Evolutionary conservation across 2,113 vertebrate species (phyloP), one percentile per base, ranked within the genome.

Genomic region (Bolborhynchus lineola): DNA sequence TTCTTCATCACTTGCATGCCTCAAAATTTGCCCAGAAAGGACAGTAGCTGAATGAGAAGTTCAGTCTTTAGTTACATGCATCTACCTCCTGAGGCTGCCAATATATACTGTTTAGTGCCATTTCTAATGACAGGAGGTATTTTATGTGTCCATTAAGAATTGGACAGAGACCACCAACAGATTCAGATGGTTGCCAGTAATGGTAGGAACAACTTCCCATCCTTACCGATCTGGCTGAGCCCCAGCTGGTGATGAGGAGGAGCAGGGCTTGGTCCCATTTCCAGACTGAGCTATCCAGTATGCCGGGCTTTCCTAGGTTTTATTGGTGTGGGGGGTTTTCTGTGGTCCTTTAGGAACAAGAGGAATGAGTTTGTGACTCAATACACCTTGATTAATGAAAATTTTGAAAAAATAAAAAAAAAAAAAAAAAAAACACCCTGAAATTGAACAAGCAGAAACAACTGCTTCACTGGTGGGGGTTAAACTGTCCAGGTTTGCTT

Each of bases 401-500:
- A 62, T 31, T 44, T 16, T 28, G 1, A 16, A 68, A 46, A 41
- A 5, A 52, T 5, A 55, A 44, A 41, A 10, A 14, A 59, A 57
- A 79, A 55, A 72, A 5, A 63, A 55, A 10, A 12, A 59, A n/a
- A n/a, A n/a, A n/a, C n/a, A 11, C 50, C 70, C 44, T 77, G 11
- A 33, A 49, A 21, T n/a, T 26, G n/a, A 37, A 37, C 25, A 16
- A 35, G 33, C 21, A 10, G 57, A 23, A 59, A 2, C 4, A 4
- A 33, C 57, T 59, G 13, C 21, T 35, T 59, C 23, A 82, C 37
- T 29, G 3, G 7, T 10, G 16, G 0, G 0, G 37, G 49, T 29
- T 80, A 70, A 90, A 77, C 57, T 65, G 28, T 14, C 23, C 8
- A 4, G 23, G 11, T 94, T 59, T 87, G 75, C 93, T 91, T 95